These are phyloP conservation scores for Pterostichus niger DNA, from an alignment of 2,888 invertebrate species.

Conservation along the genomic window DNA sequence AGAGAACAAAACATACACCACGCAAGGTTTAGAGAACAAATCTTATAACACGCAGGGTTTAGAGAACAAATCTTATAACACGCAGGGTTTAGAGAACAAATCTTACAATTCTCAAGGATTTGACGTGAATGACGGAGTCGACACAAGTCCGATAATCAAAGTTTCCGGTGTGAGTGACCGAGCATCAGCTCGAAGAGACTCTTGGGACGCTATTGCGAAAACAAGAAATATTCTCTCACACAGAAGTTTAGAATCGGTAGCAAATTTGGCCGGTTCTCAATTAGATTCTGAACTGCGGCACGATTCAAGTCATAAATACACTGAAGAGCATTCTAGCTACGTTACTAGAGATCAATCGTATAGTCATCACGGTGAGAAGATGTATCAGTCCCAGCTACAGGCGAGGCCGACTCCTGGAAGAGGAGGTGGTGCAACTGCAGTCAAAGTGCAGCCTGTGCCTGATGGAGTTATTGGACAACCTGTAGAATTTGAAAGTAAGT, in stretches of 20 bases:
- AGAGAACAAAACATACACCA: no score
- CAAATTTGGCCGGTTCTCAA: conserved; percentile 83
- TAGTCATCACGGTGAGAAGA: conserved; percentile 72
- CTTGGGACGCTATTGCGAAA: conserved; percentile 91
- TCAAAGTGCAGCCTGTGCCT: conserved; percentile 91
- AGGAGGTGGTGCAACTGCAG: conserved; percentile 90
- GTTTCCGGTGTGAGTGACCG: conserved; percentile 80
- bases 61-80: no score
- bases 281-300: conserved; percentile 77
- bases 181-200: conserved; percentile 81
- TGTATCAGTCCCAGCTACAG: conserved; percentile 50
- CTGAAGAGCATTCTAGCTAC: conserved; percentile 74
- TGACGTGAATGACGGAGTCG: conserved; percentile 73
- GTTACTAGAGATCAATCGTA: conserved; percentile 71
- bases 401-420: conserved; percentile 72
- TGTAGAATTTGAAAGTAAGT: conserved; percentile 96
- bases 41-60: no score
- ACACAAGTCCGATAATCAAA: conserved; percentile 80
- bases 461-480: conserved; percentile 94
- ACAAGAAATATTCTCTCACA: conserved; percentile 87
- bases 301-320: conserved; percentile 50
- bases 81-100: no score
- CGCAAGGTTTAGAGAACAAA: no score
- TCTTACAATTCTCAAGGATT: conserved; percentile 10
- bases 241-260: conserved; percentile 85